Evolutionary conservation across 2,888 invertebrate genomes (phyloP), one percentile per base, ranked within the genome.

Genomic region (Microctonus hyperodae): DNA sequence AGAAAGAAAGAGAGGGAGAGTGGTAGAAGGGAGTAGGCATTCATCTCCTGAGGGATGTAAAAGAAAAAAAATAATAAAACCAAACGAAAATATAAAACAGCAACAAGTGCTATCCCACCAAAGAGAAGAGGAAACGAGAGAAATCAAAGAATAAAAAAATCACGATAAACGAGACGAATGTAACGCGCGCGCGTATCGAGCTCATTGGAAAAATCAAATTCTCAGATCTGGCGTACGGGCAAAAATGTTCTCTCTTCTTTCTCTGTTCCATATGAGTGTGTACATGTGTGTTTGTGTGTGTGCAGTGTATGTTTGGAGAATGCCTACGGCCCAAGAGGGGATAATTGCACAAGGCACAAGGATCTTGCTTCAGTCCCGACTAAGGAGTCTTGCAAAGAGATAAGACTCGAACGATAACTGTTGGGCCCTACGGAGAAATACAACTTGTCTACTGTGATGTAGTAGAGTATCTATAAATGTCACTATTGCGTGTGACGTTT

Each of bases 351-450:
- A 57, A 40, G 61, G 64, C 68, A 77, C 75, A n/a, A n/a, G n/a
- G 76, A 76, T 78, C 76, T 79, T 77, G 59, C 68, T 60, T 63
- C 63, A 62, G 57, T 55, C 77, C 76, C 75, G 75, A 78, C 77
- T 74, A 77, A 75, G 77, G 75, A 79, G 79, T 68, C 63, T 65
- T 28, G 61, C 63, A 55, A 28, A 63, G 77, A 83, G 83, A 83
- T 82, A 83, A 82, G 81, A 77, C 77, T 73, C 72, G 73, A 74
- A 75, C 79, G 83, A 83, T 83, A 82, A 83, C 80, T 81, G 81
- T 81, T 79, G 76, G 75, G 78, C 80, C 81, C 81, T 77, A 79
- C 77, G 81, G 81, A 79, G 79, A 81, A 77, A 77, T 76, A 78
- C 68, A 64, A 60, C 65, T 65, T 57, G 62, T 64, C 3, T 37